A percentile compares a stretch with the other conserved stretches of the same genome.
Conservation (phyloP, 1,140 invertebrate species). For the Ephestia elutella region DNA sequence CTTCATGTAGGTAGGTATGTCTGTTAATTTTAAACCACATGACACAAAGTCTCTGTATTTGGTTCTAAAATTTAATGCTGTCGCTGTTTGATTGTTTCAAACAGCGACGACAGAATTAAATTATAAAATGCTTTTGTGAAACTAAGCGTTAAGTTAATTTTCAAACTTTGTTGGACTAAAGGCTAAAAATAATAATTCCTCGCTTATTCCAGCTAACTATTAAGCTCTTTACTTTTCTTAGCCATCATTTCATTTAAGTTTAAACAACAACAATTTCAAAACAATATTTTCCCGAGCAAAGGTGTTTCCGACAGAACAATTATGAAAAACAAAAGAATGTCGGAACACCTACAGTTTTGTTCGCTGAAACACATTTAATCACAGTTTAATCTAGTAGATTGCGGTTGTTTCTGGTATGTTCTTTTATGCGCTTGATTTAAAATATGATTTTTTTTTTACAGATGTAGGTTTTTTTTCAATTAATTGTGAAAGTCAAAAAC, state of each 20-base stretch:
- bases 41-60: no score
- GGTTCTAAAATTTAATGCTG: no score
- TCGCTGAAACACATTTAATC: slow-evolving; percentile 24
- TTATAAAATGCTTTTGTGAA: no score
- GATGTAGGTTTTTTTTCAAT: no score
- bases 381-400: slow-evolving; percentile 24
- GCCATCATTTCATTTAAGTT: slow-evolving; percentile 3
- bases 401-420: slow-evolving; percentile 10
- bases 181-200: background rate
- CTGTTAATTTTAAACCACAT: no score
- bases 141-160: no score
- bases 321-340: slow-evolving; percentile 16
- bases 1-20: no score
- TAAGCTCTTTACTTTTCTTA: background rate
- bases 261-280: slow-evolving; percentile 2
- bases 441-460: background rate
- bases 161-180: background rate
- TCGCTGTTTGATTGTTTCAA: no score
- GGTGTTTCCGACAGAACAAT: slow-evolving; percentile 11
- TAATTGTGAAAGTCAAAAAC: no score
- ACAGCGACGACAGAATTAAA: no score
- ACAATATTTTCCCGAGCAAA: background rate
- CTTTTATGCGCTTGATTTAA: slow-evolving; percentile 4
- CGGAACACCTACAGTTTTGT: slow-evolving; percentile 12
- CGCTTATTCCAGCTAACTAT: background rate